phyloP scores from a whole-genome alignment of 2,797 vertebrate genomes.

The Pseudotriccus pelzelni region DNA sequence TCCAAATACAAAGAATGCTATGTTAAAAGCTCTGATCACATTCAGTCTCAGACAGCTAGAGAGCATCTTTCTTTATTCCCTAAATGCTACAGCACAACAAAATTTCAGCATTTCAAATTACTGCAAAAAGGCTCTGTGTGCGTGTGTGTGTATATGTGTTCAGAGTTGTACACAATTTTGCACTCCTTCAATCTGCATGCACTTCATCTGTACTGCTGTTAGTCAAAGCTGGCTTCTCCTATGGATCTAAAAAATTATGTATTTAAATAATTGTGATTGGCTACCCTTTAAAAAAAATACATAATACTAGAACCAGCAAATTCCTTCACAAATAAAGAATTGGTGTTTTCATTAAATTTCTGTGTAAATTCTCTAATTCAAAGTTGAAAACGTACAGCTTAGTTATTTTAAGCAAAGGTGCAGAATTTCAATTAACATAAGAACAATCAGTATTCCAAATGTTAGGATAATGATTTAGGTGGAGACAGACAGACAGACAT shows the following conservation, averaged over 20 bases:
- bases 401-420: background rate
- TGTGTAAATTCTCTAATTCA: background rate
- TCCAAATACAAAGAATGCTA: constrained; percentile 56
- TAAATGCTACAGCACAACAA: background rate
- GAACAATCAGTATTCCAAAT: background rate
- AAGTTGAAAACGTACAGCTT: background rate
- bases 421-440: background rate
- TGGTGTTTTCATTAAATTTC: background rate
- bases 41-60: background rate
- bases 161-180: background rate
- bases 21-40: constrained; percentile 47
- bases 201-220: background rate
- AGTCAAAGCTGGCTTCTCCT: background rate
- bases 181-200: background rate
- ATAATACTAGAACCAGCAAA: background rate
- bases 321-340: background rate
- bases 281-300: background rate
- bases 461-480: background rate
- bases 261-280: background rate
- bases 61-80: background rate
- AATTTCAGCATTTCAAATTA: constrained; percentile 38
- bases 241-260: background rate
- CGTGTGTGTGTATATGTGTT: background rate
- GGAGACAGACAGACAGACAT: background rate
- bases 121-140: background rate